Base-by-base conservation (phyloP, 2,888 invertebrate genomes). In the Drosophila mercatorum region DNA sequence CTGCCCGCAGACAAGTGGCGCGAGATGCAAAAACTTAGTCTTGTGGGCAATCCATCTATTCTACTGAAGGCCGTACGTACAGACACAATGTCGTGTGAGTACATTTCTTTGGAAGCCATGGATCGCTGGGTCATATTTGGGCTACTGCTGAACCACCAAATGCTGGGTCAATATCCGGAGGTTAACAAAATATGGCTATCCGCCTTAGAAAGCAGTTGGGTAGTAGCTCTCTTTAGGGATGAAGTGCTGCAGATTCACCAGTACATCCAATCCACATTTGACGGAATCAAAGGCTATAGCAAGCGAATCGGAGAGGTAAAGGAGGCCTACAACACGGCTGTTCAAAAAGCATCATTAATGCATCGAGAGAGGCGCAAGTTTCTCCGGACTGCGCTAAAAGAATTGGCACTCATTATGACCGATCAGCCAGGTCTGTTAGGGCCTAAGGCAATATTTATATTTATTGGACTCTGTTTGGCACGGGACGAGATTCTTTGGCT, bases 111-210 rank as follows among this genome's bases (percentile, higher is more conserved):
- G 69, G 99, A 99, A 91, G 95, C 95, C 44, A 96, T 99, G 94
- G 99, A 99, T 91, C 95, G 98, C 89, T 99, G 99, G 98, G 96
- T 99, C 34, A 97, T 99, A 82, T 97, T 99, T 93, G 98, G 99
- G 0, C 96, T 98, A 89, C 95, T 98, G 76, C 93, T 99, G 44
- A 97, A 98, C 91, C 98, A 98, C 92, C 96, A 96, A 90, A 96
- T 96, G 93, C 93, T 99, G 44, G 96, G 96, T 79, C 96, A 97
- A 88, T 94, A 94, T 71, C 96, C 96, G 44, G 96, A 96, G 81
- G 96, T 96, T 5, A 96, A 96, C 89, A 96, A 96, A 92, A 95
- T 99, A 93, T 99, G 98, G 97, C 95, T 97, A 8, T 96, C 96
- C 81, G 97, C 98, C 1, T 93, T 99, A 57, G 97, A 98, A 90